Base-by-base conservation (phyloP, 2,113 vertebrate genomes). In the Dolichotis patagonum region DNA sequence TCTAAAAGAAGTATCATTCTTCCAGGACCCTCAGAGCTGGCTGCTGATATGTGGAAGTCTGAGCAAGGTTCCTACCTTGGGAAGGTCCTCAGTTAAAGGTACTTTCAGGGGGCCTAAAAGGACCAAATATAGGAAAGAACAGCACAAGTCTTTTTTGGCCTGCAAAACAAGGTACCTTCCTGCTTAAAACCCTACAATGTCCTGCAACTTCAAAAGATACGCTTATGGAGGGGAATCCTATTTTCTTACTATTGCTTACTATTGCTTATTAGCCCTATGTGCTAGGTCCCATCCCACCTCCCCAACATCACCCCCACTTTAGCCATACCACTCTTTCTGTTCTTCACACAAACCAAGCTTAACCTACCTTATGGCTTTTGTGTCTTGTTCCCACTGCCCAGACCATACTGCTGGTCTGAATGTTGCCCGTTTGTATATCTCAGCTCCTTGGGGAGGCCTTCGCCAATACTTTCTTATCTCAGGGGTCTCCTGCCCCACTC, bases 101-200 rank as follows among this genome's bases (percentile, higher is more conserved):
- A 52, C 35, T 58, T 7, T 78, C 62, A 49, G 30, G 43, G 22
- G 7, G 22, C 35, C 85, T 77, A 80, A 69, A 35, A 24, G 52
- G 35, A 85, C 71, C 71, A 85, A 97, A 94, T 32, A 92, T 0
- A 94, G 35, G 77, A 54, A 97, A 63, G 26, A 85, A 80, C 10
- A 49, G 22, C 54, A 90, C 9, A 75, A 16, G 58, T 58, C 62
- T 82, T 80, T 67, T 63, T 35, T 8, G 5, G 35, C 24, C 16
- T 77, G 22, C n/a, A 95, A 19, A 86, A 77, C 49, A 83, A 75
- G 20, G 63, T 73, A 67, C 28, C 62, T 22, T 73, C n/a, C 54
- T 87, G 26, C 75, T 93, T 85, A 92, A 89, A 91, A 85, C 41
- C 35, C 81, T 89, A 75, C 54, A 62, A 75, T 82, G 38, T 54